Base-by-base conservation (phyloP, 2,888 invertebrate genomes). In the Dasysyrphus tricinctus region DNA sequence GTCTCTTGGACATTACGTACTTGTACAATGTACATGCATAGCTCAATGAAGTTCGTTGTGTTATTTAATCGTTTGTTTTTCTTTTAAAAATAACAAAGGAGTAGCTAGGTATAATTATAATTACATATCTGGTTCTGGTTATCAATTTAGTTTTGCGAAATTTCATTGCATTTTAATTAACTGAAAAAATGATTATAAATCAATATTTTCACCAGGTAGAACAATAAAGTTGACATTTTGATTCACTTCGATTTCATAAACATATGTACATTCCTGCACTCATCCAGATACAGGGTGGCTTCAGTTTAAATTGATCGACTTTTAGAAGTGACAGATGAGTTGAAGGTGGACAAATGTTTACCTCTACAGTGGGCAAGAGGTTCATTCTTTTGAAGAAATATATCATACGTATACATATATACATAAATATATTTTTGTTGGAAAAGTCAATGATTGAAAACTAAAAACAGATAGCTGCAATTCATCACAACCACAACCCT, bases 31-130 rank as follows among this genome's bases (percentile, higher is more conserved):
- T 59, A 47, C 54, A 19, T n/a, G 12, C 24, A 77, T 44, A 63
- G 56, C 49, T 83, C 73, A 75, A 19, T 65, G 75, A 57, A 51
- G 70, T 65, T 57, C 37, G 69, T 42, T 56, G 69, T 49, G 63
- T 57, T 80, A 57, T 61, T 83, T 49, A 63, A 74, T 61, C 42
- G 69, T 65, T 54, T 37, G 63, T 65, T 80, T n/a, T 44, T 69
- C n/a, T 16, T 47, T 47, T 47, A 16, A 47, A 47, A 67, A 57
- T 49, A 65, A 49, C 9, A 42, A 39, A 65, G 14, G 5, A 49
- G 16, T 29, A 42, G 1, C 5, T 42, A 16, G n/a, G 47, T 47
- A 47, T n/a, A 44, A 29, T 24, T 24, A 24, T 63, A 24, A 34
- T 16, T n/a, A 29, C 39, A 32, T 12, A 19, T 34, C 32, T 37